Conservation (phyloP, 2,797 vertebrate genomes). For the Valencia hispanica region DNA sequence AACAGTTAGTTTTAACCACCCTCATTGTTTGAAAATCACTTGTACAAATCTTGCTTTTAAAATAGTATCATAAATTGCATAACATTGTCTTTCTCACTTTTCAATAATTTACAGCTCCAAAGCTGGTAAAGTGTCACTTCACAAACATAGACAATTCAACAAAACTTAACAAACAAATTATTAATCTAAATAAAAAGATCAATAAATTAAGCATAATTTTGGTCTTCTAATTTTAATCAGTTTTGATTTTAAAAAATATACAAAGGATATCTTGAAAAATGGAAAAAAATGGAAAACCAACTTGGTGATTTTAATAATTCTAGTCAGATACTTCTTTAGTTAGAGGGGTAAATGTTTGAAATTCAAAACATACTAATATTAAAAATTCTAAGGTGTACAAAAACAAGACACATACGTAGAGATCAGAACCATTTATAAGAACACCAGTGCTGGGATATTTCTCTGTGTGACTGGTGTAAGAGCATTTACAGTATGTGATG, state of each 20-base stretch:
- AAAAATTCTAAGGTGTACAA: constrained; percentile 14
- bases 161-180: neutral
- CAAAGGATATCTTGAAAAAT: neutral
- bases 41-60: too few relatives aligned
- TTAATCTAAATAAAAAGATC: neutral
- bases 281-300: neutral
- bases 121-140: neutral
- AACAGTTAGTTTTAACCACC: constrained; percentile 10
- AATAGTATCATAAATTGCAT: neutral
- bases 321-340: constrained; percentile 10
- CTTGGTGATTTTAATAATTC: too few relatives aligned
- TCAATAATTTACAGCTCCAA: neutral
- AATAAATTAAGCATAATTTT: too few relatives aligned
- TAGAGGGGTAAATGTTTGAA: constrained; percentile 47
- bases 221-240: too few relatives aligned
- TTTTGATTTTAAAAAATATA: too few relatives aligned
- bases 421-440: constrained; percentile 33
- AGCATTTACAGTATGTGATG: constrained; percentile 9
- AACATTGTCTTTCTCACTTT: too few relatives aligned
- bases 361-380: constrained; percentile 21
- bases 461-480: constrained; percentile 14
- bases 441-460: constrained; percentile 21
- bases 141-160: neutral
- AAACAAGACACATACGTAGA: constrained; percentile 29
- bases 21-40: neutral